Evolutionary conservation across 2,888 invertebrate species (phyloP).

Genomic region (Drosophila siamana): DNA sequence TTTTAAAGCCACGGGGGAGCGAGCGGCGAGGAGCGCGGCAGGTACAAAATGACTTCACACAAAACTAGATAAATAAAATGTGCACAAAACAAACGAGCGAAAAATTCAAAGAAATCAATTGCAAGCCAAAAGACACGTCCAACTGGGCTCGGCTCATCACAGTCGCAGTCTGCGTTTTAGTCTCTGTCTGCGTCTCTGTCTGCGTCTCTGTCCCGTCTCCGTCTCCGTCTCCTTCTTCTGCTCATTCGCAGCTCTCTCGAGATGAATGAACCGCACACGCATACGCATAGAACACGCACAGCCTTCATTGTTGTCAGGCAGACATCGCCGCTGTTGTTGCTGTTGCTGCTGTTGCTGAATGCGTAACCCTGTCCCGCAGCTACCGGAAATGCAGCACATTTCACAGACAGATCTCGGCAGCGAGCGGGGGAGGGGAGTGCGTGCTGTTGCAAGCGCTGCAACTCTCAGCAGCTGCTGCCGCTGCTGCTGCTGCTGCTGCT

Average conservation of each 20-base stretch:
- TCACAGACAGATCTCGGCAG: conserved; percentile 41
- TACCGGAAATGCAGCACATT: conserved; percentile 81
- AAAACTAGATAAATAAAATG: conserved; percentile 71
- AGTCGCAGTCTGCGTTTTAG: background rate
- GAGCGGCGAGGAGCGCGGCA: conserved; percentile 34
- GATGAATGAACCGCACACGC: conserved; percentile 73
- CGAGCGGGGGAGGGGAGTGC: conserved; percentile 17
- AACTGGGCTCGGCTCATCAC: conserved; percentile 34
- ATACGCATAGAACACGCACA: conserved; percentile 69
- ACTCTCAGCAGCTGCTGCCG: conserved; percentile 38
- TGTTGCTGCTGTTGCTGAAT: too few relatives aligned
- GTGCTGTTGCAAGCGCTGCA: conserved; percentile 48
- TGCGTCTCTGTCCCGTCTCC: background rate
- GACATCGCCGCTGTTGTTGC: conserved; percentile 11
- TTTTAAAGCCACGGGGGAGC: conserved; percentile 41
- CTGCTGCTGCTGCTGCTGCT: conserved; percentile 36
- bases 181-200: background rate
- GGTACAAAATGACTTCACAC: conserved; percentile 81
- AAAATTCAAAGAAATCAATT: conserved; percentile 81
- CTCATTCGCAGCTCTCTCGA: conserved; percentile 20
- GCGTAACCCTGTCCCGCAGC: conserved; percentile 29
- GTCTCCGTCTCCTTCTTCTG: background rate
- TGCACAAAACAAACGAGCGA: conserved; percentile 69
- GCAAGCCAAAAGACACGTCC: conserved; percentile 74
- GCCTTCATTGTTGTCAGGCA: conserved; percentile 28